A percentile compares a stretch with the other conserved stretches of the same genome.
phyloP scores from a whole-genome alignment of 2,113 vertebrate genomes.

The Notechis scutatus region DNA sequence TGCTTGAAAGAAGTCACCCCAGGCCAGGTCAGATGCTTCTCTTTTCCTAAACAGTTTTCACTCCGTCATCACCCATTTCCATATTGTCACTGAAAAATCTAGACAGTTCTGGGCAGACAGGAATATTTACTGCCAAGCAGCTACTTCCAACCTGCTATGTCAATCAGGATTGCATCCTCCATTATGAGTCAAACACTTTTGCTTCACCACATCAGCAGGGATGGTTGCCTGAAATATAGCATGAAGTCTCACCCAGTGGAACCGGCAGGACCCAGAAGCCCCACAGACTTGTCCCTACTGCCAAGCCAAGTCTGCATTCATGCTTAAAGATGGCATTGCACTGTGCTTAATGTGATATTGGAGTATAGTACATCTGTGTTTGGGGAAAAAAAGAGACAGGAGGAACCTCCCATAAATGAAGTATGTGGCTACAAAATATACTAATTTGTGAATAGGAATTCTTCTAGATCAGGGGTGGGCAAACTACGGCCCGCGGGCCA shows the following conservation, averaged over 20 bases:
- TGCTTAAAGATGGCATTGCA: background rate
- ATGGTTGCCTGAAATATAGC: background rate
- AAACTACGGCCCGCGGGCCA: too few species aligned
- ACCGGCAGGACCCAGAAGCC: background rate
- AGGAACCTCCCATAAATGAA: background rate
- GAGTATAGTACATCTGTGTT: background rate
- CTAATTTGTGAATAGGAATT: conserved; percentile 13
- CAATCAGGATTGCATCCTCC: background rate
- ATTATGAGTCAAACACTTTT: background rate
- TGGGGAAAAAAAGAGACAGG: background rate
- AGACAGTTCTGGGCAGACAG: background rate
- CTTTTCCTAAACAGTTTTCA: background rate
- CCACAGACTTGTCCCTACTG: background rate
- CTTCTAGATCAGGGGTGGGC: too few species aligned
- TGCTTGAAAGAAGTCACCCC: background rate
- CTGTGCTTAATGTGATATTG: conserved; percentile 12
- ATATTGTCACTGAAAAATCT: background rate
- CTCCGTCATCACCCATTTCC: background rate
- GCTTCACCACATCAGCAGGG: background rate
- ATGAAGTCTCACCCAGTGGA: background rate
- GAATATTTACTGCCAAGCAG: background rate
- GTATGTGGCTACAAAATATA: background rate
- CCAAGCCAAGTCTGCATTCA: background rate
- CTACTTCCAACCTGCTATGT: background rate
- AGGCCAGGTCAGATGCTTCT: background rate